phyloP scores from a whole-genome alignment of 2,113 vertebrate genomes.

The Cricetomys ansorgei region DNA sequence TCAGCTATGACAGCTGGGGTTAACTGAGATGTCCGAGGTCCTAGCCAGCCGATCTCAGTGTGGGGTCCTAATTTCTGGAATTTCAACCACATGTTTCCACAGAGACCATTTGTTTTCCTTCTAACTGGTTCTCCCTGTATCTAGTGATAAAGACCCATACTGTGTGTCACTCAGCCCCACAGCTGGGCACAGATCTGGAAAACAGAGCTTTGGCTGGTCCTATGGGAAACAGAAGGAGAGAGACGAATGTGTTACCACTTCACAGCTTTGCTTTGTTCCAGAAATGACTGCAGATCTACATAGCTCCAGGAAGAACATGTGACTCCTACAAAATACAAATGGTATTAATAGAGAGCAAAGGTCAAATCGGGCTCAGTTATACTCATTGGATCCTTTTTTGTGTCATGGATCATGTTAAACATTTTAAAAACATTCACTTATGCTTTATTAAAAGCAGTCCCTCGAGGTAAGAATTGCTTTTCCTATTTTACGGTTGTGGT shows the following conservation, averaged over 20 bases:
- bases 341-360: not conserved
- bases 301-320: not conserved
- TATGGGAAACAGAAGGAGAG: not conserved
- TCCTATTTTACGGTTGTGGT: not conserved
- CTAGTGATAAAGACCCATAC: not conserved
- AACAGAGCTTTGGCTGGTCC: not conserved
- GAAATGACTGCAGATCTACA: not conserved
- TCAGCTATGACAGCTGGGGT: not conserved
- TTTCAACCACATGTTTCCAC: constrained; percentile 40
- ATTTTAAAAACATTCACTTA: constrained; percentile 59
- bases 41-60: not conserved
- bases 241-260: not conserved
- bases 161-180: not conserved
- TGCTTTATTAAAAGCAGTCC: constrained; percentile 34
- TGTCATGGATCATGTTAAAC: constrained; percentile 17
- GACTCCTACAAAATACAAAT: not conserved
- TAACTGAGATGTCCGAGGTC: not conserved
- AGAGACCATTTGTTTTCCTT: constrained; percentile 50
- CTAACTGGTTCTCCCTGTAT: not conserved
- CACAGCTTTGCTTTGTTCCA: not conserved
- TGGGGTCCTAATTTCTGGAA: constrained; percentile 54
- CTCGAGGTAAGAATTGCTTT: constrained; percentile 22
- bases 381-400: not conserved
- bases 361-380: not conserved
- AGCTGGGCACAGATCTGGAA: constrained; percentile 43